Evolutionary conservation across 1,140 invertebrate species (phyloP).

Genomic region (Procambarus clarkii): DNA sequence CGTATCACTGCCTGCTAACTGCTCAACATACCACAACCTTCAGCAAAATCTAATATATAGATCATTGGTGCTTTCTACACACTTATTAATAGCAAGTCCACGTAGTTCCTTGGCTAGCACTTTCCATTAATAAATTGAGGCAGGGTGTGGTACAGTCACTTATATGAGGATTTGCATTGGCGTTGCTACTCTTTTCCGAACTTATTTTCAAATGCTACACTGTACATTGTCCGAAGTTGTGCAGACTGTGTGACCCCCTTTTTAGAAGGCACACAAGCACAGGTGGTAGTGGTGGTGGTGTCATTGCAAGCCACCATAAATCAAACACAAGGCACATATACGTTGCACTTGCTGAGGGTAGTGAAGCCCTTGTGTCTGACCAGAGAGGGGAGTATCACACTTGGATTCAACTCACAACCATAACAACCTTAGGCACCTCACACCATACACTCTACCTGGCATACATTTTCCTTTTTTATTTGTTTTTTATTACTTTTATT

Average conservation of each 20-base stretch:
- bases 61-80: constrained; percentile 30
- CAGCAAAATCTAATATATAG: constrained; percentile 12
- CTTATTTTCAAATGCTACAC: constrained; percentile 12
- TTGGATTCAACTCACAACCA: constrained; percentile 59
- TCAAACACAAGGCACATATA: constrained; percentile 71
- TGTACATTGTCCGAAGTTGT: not conserved
- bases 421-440: constrained; percentile 52
- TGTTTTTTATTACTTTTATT: constrained; percentile 32
- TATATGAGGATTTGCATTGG: constrained; percentile 4
- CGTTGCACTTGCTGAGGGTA: constrained; percentile 69
- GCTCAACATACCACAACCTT: constrained; percentile 26
- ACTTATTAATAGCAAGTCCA: constrained; percentile 32
- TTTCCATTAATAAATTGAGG: constrained; percentile 28
- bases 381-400: constrained; percentile 65
- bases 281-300: constrained; percentile 28
- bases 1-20: constrained; percentile 44
- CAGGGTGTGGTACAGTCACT: not conserved
- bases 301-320: constrained; percentile 34
- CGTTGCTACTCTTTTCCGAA: constrained; percentile 15
- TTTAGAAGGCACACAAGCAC: constrained; percentile 2
- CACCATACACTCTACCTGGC: constrained; percentile 50
- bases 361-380: constrained; percentile 57
- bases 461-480: constrained; percentile 34
- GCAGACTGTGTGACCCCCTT: not conserved
- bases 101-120: constrained; percentile 8